These are phyloP conservation scores for Pelodiscus sinensis DNA, from an alignment of 2,113 vertebrate genomes.

Conservation along the genomic window DNA sequence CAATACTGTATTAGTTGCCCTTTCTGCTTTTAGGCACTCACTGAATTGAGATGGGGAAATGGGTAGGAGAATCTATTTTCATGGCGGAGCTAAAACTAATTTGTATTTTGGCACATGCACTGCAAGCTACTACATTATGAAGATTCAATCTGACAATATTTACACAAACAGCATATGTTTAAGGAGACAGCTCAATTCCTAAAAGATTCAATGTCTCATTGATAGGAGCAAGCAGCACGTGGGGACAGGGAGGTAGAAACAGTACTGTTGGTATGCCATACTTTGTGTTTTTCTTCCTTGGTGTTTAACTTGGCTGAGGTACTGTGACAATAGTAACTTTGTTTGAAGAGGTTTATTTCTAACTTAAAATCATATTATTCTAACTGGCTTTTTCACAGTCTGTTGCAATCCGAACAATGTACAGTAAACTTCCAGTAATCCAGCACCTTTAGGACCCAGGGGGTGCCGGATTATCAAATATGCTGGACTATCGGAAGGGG, in stretches of 20 bases:
- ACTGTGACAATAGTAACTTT: background rate
- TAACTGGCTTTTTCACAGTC: background rate
- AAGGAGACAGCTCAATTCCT: background rate
- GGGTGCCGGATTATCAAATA: too few species aligned
- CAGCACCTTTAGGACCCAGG: too few species aligned
- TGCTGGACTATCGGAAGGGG: too few species aligned
- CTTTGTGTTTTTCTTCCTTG: constrained; percentile 19
- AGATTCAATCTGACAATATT: background rate
- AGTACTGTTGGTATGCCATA: constrained; percentile 13
- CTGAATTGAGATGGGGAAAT: background rate
- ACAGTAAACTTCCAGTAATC: too few species aligned
- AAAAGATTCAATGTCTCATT: background rate
- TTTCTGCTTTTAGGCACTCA: background rate
- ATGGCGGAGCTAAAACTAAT: constrained; percentile 3
- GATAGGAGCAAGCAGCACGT: background rate
- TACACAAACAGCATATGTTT: background rate
- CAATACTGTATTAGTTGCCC: background rate
- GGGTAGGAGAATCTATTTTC: background rate
- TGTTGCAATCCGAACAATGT: background rate
- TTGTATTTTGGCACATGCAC: background rate
- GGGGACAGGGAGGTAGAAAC: constrained; percentile 1
- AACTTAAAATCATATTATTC: background rate
- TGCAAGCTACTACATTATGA: background rate
- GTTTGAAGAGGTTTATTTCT: constrained; percentile 17
- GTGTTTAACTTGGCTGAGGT: accelerated